Conservation (phyloP, 2,888 invertebrate species). For the Cheilosia soror region DNA sequence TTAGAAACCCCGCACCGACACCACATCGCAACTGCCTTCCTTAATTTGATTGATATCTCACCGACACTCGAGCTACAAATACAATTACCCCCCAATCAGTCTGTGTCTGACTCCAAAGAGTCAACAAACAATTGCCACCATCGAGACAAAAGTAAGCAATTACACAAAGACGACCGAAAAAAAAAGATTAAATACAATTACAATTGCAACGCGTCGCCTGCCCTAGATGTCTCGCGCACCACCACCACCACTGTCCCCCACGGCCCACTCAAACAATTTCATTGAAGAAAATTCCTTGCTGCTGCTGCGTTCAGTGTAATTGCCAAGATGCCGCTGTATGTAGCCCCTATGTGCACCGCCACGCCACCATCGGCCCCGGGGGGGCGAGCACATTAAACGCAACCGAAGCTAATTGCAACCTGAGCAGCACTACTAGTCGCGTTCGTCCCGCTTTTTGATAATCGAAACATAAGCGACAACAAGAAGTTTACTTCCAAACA, state of each 20-base stretch:
- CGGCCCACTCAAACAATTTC: slow-evolving; percentile 32
- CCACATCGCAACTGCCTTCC: slow-evolving; percentile 39
- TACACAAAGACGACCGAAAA: slow-evolving; percentile 34
- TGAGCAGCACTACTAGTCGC: slow-evolving; percentile 43
- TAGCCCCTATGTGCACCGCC: slow-evolving; percentile 21
- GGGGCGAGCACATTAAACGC: slow-evolving; percentile 43
- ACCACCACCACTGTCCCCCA: neutral
- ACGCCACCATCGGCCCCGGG: slow-evolving; percentile 10
- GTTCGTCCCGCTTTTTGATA: slow-evolving; percentile 51
- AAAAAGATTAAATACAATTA: slow-evolving; percentile 17
- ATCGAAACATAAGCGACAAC: slow-evolving; percentile 73
- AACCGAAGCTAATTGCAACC: slow-evolving; percentile 73
- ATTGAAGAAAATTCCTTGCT: slow-evolving; percentile 60
- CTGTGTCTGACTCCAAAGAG: slow-evolving; percentile 35
- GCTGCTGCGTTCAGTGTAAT: slow-evolving; percentile 56
- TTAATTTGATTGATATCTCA: slow-evolving; percentile 73
- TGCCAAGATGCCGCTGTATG: slow-evolving; percentile 36
- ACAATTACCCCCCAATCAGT: slow-evolving; percentile 55
- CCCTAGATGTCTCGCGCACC: slow-evolving; percentile 3
- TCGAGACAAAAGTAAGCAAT: slow-evolving; percentile 65
- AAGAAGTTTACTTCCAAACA: slow-evolving; percentile 49
- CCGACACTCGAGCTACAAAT: slow-evolving; percentile 58
- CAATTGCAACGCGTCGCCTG: slow-evolving; percentile 36
- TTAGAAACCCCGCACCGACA: slow-evolving; percentile 32
- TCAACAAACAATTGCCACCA: slow-evolving; percentile 73